phyloP scores from a whole-genome alignment of 2,113 vertebrate genomes.

The Perca flavescens region DNA sequence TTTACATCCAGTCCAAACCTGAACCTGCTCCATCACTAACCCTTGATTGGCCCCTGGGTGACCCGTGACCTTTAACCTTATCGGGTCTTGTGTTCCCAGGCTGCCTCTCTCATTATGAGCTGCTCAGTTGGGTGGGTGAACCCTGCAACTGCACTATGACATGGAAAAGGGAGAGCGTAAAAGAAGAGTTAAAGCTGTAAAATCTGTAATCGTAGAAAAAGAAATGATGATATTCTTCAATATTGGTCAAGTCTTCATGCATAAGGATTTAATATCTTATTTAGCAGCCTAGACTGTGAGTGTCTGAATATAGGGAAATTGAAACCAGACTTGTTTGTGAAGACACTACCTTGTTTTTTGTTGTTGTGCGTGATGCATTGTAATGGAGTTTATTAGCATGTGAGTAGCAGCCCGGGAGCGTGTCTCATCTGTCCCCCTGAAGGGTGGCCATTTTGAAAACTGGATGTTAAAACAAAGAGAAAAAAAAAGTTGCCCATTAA shows the following conservation, averaged over 20 bases:
- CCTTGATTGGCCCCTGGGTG: conserved; percentile 61
- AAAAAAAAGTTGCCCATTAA: conserved; percentile 54
- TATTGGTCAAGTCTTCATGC: conserved; percentile 28
- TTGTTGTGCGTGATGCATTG: conserved; percentile 36
- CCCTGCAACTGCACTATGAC: conserved; percentile 17
- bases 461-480: conserved; percentile 57
- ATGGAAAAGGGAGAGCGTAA: not conserved
- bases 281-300: conserved; percentile 22
- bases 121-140: conserved; percentile 15
- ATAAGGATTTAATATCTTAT: conserved; percentile 44
- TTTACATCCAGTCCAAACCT: conserved; percentile 57
- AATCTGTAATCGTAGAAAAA: conserved; percentile 1
- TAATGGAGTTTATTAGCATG: conserved; percentile 76
- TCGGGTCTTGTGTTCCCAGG: conserved; percentile 46
- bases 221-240: not conserved
- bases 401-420: conserved; percentile 51
- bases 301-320: conserved; percentile 28
- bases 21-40: conserved; percentile 59
- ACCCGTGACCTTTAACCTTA: conserved; percentile 66
- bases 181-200: conserved; percentile 6
- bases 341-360: conserved; percentile 17
- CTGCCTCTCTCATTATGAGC: conserved; percentile 31
- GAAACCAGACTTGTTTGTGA: conserved; percentile 45
- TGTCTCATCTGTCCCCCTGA: conserved; percentile 71
- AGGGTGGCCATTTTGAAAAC: conserved; percentile 67